A percentile compares a stretch with the other conserved stretches of the same genome.
phyloP scores from a whole-genome alignment of 2,888 invertebrate genomes.

The Xestia rhomboidea region DNA sequence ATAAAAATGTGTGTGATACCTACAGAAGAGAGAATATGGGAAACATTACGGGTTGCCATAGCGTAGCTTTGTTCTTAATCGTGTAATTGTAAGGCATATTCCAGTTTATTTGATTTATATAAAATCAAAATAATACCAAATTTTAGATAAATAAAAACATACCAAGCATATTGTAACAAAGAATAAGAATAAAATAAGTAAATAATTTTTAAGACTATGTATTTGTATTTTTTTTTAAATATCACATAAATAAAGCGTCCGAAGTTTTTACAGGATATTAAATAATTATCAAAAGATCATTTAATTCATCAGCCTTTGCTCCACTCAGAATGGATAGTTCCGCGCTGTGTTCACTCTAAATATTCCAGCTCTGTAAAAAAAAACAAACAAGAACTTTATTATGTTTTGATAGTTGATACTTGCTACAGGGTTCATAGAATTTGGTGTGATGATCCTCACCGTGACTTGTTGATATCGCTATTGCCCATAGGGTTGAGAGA shows the following conservation, averaged over 20 bases:
- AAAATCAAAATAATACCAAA: neutral
- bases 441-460: slow-evolving; percentile 29
- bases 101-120: slow-evolving; percentile 14
- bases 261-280: neutral
- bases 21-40: neutral
- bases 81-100: neutral
- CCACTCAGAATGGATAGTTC: slow-evolving; percentile 46
- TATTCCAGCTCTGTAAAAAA: slow-evolving; percentile 55
- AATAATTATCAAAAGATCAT: neutral
- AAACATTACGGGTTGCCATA: neutral
- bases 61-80: neutral
- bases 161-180: neutral
- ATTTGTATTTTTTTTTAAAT: neutral
- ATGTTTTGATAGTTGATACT: neutral
- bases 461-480: slow-evolving; percentile 51
- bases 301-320: neutral
- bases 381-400: neutral
- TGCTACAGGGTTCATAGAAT: neutral
- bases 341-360: slow-evolving; percentile 54
- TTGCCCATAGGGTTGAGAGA: slow-evolving; percentile 47
- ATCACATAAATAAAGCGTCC: neutral
- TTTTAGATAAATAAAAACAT: no score
- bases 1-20: neutral
- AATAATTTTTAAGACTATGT: neutral
- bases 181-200: neutral